These are phyloP conservation scores for Lycocerus yunnanus DNA, from an alignment of 2,888 invertebrate genomes.

Conservation along the genomic window DNA sequence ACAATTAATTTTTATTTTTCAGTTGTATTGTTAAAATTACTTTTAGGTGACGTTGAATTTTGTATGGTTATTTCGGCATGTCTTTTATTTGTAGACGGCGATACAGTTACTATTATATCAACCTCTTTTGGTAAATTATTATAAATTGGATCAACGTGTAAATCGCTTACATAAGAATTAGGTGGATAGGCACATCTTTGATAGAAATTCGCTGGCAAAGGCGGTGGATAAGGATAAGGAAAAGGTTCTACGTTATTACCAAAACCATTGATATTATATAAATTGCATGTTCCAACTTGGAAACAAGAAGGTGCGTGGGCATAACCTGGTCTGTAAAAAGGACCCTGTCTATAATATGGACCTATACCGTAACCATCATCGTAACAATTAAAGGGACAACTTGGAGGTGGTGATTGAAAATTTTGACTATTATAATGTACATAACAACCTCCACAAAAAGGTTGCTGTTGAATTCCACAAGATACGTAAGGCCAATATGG, in stretches of 20 bases:
- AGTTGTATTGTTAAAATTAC: neutral
- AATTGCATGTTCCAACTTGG: constrained; percentile 33
- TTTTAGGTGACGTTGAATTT: neutral
- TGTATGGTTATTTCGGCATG: neutral
- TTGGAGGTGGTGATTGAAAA: constrained; percentile 27
- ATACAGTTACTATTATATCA: neutral
- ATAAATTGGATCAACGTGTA: constrained; percentile 6
- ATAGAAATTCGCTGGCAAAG: neutral
- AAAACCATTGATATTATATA: neutral
- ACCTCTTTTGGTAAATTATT: neutral
- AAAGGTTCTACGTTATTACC: neutral
- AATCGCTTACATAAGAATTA: constrained; percentile 18
- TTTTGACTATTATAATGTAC: constrained; percentile 40
- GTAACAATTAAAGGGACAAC: constrained; percentile 46
- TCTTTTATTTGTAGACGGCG: neutral
- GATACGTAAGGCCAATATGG: constrained; percentile 52
- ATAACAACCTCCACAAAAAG: constrained; percentile 51
- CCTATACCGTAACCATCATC: constrained; percentile 46
- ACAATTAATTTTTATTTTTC: neutral
- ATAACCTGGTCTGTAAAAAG: constrained; percentile 44
- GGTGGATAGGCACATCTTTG: constrained; percentile 17
- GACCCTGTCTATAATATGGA: constrained; percentile 48
- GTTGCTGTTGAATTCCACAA: constrained; percentile 41
- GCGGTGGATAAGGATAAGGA: neutral
- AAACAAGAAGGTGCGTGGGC: constrained; percentile 38